Evolutionary conservation across 2,113 vertebrate species (phyloP).

Genomic region (Polypterus senegalus): DNA sequence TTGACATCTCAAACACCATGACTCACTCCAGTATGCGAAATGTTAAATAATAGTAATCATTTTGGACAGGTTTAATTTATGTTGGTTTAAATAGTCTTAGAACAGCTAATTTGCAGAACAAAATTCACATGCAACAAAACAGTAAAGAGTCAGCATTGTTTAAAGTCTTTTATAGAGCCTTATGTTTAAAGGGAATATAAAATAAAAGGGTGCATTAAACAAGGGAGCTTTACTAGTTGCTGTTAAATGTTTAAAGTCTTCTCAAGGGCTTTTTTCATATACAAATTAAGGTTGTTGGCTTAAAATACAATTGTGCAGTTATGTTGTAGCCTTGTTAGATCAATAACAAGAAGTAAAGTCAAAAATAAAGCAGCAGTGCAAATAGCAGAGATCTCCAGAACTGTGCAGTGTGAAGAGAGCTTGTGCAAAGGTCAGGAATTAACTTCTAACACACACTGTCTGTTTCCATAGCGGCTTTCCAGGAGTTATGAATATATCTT

Average conservation of each 20-base stretch:
- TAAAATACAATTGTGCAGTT: conserved; percentile 28
- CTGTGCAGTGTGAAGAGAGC: no score
- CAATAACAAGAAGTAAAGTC: no score
- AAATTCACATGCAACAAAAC: conserved; percentile 5
- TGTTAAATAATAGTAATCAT: conserved; percentile 5
- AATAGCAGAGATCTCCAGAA: no score
- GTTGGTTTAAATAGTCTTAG: conserved; percentile 8
- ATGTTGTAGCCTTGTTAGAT: conserved; percentile 23
- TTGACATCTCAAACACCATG: conserved; percentile 5
- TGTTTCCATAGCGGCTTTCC: no score
- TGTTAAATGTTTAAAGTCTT: conserved; percentile 37
- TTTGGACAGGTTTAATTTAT: conserved; percentile 8
- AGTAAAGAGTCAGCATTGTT: conserved; percentile 3
- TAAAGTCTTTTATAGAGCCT: conserved; percentile 8
- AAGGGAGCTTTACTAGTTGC: conserved; percentile 21
- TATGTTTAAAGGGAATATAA: conserved; percentile 23
- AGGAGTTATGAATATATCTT: conserved; percentile 13
- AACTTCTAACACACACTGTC: no score
- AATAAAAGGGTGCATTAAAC: conserved; percentile 34
- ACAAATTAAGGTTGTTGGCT: conserved; percentile 21
- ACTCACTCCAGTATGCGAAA: not conserved
- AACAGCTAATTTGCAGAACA: conserved; percentile 10
- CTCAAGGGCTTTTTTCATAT: conserved; percentile 22
- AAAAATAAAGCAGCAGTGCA: no score
- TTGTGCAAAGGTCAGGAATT: no score